A percentile compares a stretch with the other conserved stretches of the same genome.
These are phyloP conservation scores for Anableps anableps DNA, from an alignment of 2,797 vertebrate genomes.

Conservation along the genomic window DNA sequence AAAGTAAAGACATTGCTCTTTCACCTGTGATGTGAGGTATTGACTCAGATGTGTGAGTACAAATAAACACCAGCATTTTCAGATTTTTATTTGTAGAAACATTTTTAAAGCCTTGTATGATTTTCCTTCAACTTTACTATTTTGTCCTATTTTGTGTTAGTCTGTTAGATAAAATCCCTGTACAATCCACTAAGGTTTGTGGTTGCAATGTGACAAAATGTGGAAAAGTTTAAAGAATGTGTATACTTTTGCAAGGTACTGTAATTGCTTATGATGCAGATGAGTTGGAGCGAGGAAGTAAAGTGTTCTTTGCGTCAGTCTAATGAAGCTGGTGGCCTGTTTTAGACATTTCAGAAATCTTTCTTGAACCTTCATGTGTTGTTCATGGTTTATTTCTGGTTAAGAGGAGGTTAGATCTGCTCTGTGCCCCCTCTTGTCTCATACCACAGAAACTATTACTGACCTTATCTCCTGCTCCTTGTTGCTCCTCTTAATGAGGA, in stretches of 20 bases:
- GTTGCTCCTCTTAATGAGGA: slow-evolving; percentile 70
- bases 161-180: background rate
- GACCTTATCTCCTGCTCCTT: slow-evolving; percentile 55
- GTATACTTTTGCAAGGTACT: background rate
- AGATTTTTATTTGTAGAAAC: background rate
- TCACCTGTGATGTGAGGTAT: background rate
- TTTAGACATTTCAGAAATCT: slow-evolving; percentile 30
- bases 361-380: slow-evolving; percentile 21
- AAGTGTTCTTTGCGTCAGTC: background rate
- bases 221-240: background rate
- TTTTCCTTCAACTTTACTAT: background rate
- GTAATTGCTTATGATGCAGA: background rate
- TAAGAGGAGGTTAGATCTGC: slow-evolving; percentile 6
- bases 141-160: background rate
- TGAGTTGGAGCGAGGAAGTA: background rate
- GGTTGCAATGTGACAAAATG: background rate
- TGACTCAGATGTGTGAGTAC: background rate
- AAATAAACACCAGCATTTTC: background rate
- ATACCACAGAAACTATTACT: slow-evolving; percentile 48
- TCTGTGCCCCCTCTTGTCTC: slow-evolving; percentile 26
- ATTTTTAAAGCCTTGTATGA: background rate
- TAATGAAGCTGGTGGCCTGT: background rate
- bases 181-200: background rate
- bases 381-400: slow-evolving; percentile 37
- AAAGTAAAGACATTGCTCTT: background rate